Evolutionary conservation across 2,797 vertebrate genomes (phyloP), one percentile per base, ranked within the genome.

Genomic region (Enteromius anoplus): DNA sequence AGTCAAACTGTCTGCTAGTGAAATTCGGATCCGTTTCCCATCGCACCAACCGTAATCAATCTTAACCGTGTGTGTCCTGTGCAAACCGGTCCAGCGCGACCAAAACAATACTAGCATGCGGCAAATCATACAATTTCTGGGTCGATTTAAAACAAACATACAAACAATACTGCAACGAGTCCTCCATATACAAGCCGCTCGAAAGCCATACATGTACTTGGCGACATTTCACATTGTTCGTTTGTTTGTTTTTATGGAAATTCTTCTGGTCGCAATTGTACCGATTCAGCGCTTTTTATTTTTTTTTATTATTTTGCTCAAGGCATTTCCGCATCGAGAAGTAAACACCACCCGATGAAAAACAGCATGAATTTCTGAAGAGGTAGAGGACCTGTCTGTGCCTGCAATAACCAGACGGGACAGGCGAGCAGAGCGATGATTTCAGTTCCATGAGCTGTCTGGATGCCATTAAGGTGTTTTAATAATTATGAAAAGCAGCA

Each of bases 311-410:
- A 26, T 93, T 92, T 94, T 93, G 89, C 92, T 94, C 92, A 93
- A 93, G 93, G 94, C 92, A 93, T 93, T 91, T 86, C 91, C 91
- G 92, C 92, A 93, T 93, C 89, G 81, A 92, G 92, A 88, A 93
- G 93, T 94, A 93, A 93, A 94, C 92, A 90, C 90, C 90, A 90
- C 88, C 14, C n/a, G 51, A 84, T 76, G 26, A 86, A 55, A 82
- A 86, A 88, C 84, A 88, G 89, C 91, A 92, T 92, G 87, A 92
- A 92, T 92, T 82, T 70, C 92, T 88, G 90, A 91, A 93, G 95
- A 95, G 95, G 94, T 95, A 95, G 94, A 94, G 89, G 81, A 91
- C 92, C 92, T 90, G 91, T 91, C 91, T 88, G 86, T 89, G 85
- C 80, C 84, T 88, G 88, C 88, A 78, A 90, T 66, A 86, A 92